Base-by-base conservation (phyloP, 2,113 vertebrate genomes). In the Caranx melampygus region DNA sequence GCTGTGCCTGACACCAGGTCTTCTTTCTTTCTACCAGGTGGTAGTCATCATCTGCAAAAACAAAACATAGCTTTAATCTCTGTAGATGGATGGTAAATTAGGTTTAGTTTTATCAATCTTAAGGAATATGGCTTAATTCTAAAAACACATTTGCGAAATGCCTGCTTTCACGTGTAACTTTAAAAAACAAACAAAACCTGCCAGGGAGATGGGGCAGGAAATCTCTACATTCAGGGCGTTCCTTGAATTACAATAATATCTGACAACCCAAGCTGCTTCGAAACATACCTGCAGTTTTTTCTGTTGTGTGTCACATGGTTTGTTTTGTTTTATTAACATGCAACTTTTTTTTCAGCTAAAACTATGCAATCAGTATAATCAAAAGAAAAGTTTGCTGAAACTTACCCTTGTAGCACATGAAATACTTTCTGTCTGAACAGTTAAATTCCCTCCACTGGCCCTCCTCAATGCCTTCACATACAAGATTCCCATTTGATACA, bases 331-430 rank as follows among this genome's bases (percentile, higher is more conserved):
- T 26, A 0, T 14, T 42, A 33, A 4, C 44, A 0, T 47, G 7
- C 15, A 31, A 31, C 45, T 51, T 34, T 1, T 31, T 42, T 16
- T 13, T 8, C 8, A 20, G 7, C 52, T n/a, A 57, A 55, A 52
- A 52, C 33, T n/a, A 3, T 68, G 49, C 15, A 18, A 40, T 31
- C 3, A 11, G 10, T 5, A 1, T 26, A 18, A 31, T 47, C 3
- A 62, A 63, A 42, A 18, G 10, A 1, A 26, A 26, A 18, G 4
- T 31, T 13, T 31, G 21, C 15, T 60, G 11, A 31, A 51, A 79
- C 77, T 90, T 85, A 94, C 93, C 71, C 14, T 20, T 6, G 73
- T 82, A 69, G 44, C 92, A 94, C 89, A 91, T 88, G 82, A 94
- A 93, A 12, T 2, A 0, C 60, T 35, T 88, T 3, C 0, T 2